phyloP scores from a whole-genome alignment of 2,797 vertebrate species.

The Cryptoblepharus egeriae region DNA sequence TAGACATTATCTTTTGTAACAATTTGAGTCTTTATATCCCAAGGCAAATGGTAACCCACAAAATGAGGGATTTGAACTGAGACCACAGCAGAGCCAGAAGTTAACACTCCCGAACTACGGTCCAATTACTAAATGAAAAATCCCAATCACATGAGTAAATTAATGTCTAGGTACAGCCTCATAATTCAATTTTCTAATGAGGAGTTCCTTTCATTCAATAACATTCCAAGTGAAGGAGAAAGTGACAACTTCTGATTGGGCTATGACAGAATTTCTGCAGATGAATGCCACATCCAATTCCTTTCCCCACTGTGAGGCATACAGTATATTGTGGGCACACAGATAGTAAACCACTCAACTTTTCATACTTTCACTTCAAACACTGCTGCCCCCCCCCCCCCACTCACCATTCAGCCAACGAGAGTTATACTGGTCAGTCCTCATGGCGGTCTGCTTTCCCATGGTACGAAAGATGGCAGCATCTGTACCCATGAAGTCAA shows the following conservation, averaged over 20 bases:
- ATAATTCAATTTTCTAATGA: neutral
- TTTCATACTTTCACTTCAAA: neutral
- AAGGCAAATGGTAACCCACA: no score
- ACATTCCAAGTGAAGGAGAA: neutral
- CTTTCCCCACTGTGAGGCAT: neutral
- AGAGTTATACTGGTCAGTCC: slow-evolving; percentile 99
- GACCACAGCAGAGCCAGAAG: no score
- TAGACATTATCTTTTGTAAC: no score
- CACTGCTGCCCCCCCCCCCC: accelerated
- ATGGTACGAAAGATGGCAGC: slow-evolving; percentile 98
- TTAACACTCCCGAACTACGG: no score
- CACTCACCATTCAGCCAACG: slow-evolving; percentile 95
- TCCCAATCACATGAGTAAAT: no score
- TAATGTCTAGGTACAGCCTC: no score
- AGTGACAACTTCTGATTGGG: neutral
- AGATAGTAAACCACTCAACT: neutral
- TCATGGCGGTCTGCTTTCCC: slow-evolving; percentile 97
- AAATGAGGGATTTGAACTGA: no score
- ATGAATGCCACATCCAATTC: neutral
- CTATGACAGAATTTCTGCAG: neutral
- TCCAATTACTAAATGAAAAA: no score
- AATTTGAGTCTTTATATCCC: no score
- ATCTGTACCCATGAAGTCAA: slow-evolving; percentile 99
- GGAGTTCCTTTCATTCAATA: neutral
- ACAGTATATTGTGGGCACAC: no score